Conservation (phyloP, 35 echinoderm and acorn worm genomes). For the Apostichopus californicus region DNA sequence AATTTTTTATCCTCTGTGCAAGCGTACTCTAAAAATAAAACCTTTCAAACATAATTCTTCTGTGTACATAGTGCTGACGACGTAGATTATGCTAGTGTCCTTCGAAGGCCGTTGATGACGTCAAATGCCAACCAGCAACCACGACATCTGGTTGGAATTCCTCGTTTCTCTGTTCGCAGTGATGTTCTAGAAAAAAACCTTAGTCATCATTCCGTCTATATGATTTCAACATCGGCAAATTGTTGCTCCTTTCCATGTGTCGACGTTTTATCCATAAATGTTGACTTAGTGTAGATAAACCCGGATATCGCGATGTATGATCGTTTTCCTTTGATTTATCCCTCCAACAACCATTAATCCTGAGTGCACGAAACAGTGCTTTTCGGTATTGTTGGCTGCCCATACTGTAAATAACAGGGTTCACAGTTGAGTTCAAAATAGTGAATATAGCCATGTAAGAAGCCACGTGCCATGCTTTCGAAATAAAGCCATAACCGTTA, state of each 20-base stretch:
- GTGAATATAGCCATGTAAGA: conserved; percentile 28
- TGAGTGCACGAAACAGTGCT: not conserved
- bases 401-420: conserved; percentile 19
- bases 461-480: not conserved
- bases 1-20: too few relatives aligned
- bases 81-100: conserved; percentile 13
- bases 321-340: not conserved
- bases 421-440: conserved; percentile 19
- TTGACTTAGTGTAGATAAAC: not conserved
- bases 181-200: not conserved
- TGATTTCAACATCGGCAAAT: not conserved
- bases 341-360: not conserved
- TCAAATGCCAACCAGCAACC: conserved; percentile 12
- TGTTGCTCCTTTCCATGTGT: not conserved
- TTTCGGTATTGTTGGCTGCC: conserved; percentile 15
- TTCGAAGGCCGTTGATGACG: conserved; percentile 12
- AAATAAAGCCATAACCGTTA: conserved; percentile 2
- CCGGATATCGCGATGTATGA: not conserved
- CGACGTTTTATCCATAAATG: not conserved
- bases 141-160: conserved; percentile 7
- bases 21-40: too few relatives aligned
- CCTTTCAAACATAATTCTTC: not conserved
- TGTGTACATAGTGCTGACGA: not conserved
- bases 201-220: not conserved
- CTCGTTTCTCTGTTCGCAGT: too few relatives aligned